These are phyloP conservation scores for Malacoctenus gilli DNA, from an alignment of 2,797 vertebrate species.

Conservation along the genomic window DNA sequence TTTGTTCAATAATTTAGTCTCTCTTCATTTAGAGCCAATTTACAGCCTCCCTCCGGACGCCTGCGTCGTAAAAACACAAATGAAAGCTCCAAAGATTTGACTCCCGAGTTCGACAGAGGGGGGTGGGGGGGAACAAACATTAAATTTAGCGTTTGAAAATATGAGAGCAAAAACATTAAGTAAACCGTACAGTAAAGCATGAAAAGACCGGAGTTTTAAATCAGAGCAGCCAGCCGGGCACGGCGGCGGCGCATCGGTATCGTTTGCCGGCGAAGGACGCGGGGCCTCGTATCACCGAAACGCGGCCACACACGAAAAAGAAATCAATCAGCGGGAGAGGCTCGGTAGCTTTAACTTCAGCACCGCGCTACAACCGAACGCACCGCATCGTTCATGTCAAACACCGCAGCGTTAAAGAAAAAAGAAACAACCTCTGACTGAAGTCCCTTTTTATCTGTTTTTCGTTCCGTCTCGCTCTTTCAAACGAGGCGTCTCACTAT, in stretches of 20 bases:
- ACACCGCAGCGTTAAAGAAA: slow-evolving; percentile 7
- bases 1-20: slow-evolving; percentile 11
- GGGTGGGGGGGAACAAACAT: slow-evolving; percentile 3
- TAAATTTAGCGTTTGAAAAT: neutral
- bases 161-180: slow-evolving; percentile 4
- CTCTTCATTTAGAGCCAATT: slow-evolving; percentile 1
- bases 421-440: slow-evolving; percentile 3
- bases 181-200: slow-evolving; percentile 2
- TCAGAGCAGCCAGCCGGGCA: neutral
- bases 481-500: slow-evolving; percentile 23
- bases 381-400: slow-evolving; percentile 19
- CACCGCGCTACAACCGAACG: slow-evolving; percentile 13
- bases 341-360: slow-evolving; percentile 9
- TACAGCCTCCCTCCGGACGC: slow-evolving; percentile 7
- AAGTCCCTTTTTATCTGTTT: slow-evolving; percentile 14
- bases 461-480: slow-evolving; percentile 17
- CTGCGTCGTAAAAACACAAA: slow-evolving; percentile 23
- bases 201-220: slow-evolving; percentile 9
- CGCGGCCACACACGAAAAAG: neutral
- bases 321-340: slow-evolving; percentile 34
- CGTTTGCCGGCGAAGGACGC: slow-evolving; percentile 29
- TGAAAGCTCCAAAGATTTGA: slow-evolving; percentile 23
- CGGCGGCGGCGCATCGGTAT: slow-evolving; percentile 9
- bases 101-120: slow-evolving; percentile 5
- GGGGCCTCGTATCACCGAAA: slow-evolving; percentile 6